Evolutionary conservation across 1,140 invertebrate species (phyloP).

Genomic region (Zaprionus africanus): DNA sequence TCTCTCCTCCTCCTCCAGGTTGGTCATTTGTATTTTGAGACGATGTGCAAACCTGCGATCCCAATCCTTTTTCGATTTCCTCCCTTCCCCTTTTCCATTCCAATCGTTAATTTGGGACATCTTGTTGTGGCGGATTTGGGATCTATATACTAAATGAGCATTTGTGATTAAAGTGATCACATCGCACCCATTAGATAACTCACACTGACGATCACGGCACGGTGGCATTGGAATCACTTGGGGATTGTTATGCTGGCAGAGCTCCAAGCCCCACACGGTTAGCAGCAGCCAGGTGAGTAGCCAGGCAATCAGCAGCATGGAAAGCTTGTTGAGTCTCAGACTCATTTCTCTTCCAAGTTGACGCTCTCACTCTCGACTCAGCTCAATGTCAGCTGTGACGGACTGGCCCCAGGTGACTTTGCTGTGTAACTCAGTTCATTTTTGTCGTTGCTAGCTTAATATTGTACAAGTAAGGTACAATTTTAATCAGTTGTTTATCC

Average conservation of each 20-base stretch:
- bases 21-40: slow-evolving; percentile 8
- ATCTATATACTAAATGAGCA: slow-evolving; percentile 4
- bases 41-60: neutral
- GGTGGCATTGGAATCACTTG: neutral
- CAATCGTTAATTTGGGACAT: neutral
- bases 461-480: too few relatives aligned
- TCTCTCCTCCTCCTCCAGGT: slow-evolving; percentile 18
- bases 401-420: neutral
- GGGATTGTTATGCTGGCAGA: neutral
- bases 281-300: neutral
- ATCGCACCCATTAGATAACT: neutral
- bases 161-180: neutral
- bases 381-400: neutral
- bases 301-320: slow-evolving; percentile 3
- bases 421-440: neutral
- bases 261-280: slow-evolving; percentile 3
- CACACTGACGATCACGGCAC: neutral
- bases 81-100: neutral
- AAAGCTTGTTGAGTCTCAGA: neutral
- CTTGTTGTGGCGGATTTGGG: neutral
- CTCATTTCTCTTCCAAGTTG: neutral
- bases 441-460: neutral
- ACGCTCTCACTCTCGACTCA: neutral
- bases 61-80: neutral
- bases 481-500: too few relatives aligned